Base-by-base conservation (phyloP, 2,888 invertebrate species). In the Zhuqinia jingwanae region DNA sequence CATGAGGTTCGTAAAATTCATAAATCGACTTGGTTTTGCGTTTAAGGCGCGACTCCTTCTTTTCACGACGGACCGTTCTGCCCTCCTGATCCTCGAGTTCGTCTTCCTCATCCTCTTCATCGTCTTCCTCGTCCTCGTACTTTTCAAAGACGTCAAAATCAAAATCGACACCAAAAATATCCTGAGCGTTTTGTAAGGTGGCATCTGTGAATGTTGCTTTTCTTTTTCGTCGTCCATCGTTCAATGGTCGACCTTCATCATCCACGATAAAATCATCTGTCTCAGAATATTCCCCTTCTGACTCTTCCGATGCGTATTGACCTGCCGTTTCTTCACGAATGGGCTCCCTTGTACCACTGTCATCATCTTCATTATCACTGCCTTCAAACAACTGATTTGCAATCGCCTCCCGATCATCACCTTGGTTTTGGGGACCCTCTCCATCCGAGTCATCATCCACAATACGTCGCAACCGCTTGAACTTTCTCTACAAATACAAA, bases 81-180 rank as follows among this genome's bases (percentile, higher is more conserved):
- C 95, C 96, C 60, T 92, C 92, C 89, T 96, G 96, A 87, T 96
- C 96, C 83, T 96, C 94, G 90, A 97, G 96, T 88, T 96, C 96
- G 90, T 96, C 96, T 70, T 92, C 92, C 81, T 96, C 91, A 50
- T 89, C 96, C 42, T 96, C 96, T 73, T 96, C 96, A 79, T 96
- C 96, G 91, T 97, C 96, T 88, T 96, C 96, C 89, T 97, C 97
- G 79, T 97, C 96, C 6, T 95, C 97, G 92, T 96, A 96, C 92
- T 96, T 96, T 79, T 95, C 95, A 92, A 97, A 96, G 90, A 97
- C 97, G 87, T 97, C 97, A 92, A 96, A 97, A 92, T 97, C 98
- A 93, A 99, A 99, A 92, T 99, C 99, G n/a, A 99, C 98, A 36
- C 99, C 99, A 92, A 99, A 99, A 90, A 99, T 98, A 92, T 99